These are phyloP conservation scores for Capitulum mitella DNA, from an alignment of 2,888 invertebrate species.

Conservation along the genomic window DNA sequence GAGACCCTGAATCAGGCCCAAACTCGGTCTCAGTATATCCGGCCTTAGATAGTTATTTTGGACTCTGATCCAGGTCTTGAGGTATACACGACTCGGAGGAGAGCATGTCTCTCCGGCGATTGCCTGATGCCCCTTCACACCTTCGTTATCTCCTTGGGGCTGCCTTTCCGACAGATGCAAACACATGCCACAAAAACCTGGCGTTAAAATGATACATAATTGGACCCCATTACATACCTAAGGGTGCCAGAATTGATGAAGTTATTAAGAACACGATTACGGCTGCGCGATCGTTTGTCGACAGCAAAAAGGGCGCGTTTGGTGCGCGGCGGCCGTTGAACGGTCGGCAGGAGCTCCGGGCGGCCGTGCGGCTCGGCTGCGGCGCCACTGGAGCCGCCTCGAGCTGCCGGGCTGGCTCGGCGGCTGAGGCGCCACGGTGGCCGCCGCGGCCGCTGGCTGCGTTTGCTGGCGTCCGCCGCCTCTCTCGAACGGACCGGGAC, in stretches of 20 bases:
- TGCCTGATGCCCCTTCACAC: not conserved
- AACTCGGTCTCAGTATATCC: too few relatives aligned
- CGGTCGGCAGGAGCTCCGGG: not conserved
- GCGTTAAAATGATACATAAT: conserved; percentile 24
- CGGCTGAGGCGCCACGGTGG: too few relatives aligned
- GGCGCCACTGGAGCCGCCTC: not conserved
- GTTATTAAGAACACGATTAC: conserved; percentile 24
- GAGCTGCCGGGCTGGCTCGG: too few relatives aligned
- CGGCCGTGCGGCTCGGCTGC: not conserved
- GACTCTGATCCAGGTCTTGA: too few relatives aligned
- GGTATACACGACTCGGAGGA: too few relatives aligned
- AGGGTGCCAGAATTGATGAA: conserved; percentile 23
- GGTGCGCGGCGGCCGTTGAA: not conserved
- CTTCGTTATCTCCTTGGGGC: not conserved
- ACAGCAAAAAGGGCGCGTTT: not conserved
- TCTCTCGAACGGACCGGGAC: too few relatives aligned
- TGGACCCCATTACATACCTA: conserved; percentile 16
- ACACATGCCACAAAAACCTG: not conserved
- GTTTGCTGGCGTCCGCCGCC: too few relatives aligned
- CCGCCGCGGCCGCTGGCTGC: too few relatives aligned
- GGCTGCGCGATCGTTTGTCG: conserved; percentile 3
- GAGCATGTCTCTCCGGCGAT: too few relatives aligned
- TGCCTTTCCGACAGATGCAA: not conserved
- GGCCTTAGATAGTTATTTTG: too few relatives aligned
- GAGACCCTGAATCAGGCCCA: too few relatives aligned